Base-by-base conservation (phyloP, 2,888 invertebrate species). In the Diloba caeruleocephala region DNA sequence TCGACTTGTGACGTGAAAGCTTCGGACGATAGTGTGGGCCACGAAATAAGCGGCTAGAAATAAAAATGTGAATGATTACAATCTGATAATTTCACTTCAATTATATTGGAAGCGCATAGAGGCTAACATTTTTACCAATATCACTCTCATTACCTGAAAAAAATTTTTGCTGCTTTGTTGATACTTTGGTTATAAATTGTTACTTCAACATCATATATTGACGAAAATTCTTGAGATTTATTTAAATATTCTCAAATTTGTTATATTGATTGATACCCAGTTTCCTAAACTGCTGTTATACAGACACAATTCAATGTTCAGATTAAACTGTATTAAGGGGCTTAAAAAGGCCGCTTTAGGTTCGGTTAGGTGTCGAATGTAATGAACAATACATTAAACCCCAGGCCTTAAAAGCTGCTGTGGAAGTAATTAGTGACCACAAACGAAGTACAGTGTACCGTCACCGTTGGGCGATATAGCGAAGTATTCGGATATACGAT, bases 251-350 rank as follows among this genome's bases (percentile, higher is more conserved):
- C n/a, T n/a, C n/a, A n/a, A n/a, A n/a, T n/a, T n/a, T n/a, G 19
- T 23, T 38, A 6, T 12, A 12, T 29, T 36, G 2, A 10, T 29
- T 25, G 13, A n/a, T n/a, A n/a, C n/a, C n/a, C n/a, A n/a, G n/a
- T n/a, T n/a, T n/a, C n/a, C n/a, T n/a, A n/a, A n/a, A n/a, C n/a
- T n/a, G n/a, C n/a, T n/a, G n/a, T n/a, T n/a, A n/a, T n/a, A n/a
- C n/a, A n/a, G n/a, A n/a, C 19, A 6, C 37, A 29, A 42, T 59
- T 41, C 26, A 17, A 26, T 41, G 36, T 39, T 36, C 26, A 29
- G 21, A 58, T 3, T 14, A 25, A 49, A 58, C 54, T 26, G 38
- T 55, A 33, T 49, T 32, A 37, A 32, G n/a, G n/a, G n/a, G n/a
- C n/a, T n/a, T n/a, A n/a, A n/a, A n/a, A n/a, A n/a, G n/a, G n/a